Evolutionary conservation across 2,113 vertebrate genomes (phyloP).

Genomic region (Variabilichromis moorii): DNA sequence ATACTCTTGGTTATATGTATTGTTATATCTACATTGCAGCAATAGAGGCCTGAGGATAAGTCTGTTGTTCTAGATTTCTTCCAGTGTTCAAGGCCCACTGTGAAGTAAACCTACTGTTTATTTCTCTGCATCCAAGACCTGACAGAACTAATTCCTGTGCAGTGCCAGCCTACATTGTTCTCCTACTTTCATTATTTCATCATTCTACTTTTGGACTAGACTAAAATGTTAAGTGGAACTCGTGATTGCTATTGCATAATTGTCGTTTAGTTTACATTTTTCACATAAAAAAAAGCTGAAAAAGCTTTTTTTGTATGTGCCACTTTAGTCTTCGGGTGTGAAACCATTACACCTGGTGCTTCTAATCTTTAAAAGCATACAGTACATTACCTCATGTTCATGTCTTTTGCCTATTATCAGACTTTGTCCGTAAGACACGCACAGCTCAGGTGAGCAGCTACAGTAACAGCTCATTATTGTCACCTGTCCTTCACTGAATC

Average conservation of each 20-base stretch:
- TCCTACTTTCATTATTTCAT: neutral
- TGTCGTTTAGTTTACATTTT: neutral
- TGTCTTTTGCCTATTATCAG: slow-evolving; percentile 45
- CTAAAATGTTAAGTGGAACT: neutral
- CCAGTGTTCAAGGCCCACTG: neutral
- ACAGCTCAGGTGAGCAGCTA: neutral
- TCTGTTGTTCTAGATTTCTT: neutral
- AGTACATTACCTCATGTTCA: neutral
- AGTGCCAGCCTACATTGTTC: neutral
- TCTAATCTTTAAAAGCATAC: neutral
- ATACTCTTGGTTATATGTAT: neutral
- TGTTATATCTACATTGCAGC: neutral
- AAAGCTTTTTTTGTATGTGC: neutral
- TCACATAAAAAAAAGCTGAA: neutral
- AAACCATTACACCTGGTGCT: neutral
- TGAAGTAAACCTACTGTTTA: neutral
- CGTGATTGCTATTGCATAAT: neutral
- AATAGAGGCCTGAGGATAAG: neutral
- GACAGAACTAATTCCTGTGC: neutral
- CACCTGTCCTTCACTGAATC: neutral
- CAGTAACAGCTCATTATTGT: neutral
- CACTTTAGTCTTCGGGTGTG: neutral
- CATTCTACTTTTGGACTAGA: neutral
- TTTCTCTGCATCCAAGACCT: neutral
- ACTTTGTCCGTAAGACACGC: neutral